A percentile compares a stretch with the other conserved stretches of the same genome.
Evolutionary conservation across 1,140 invertebrate genomes (phyloP).

Genomic region (Drosophila tani): DNA sequence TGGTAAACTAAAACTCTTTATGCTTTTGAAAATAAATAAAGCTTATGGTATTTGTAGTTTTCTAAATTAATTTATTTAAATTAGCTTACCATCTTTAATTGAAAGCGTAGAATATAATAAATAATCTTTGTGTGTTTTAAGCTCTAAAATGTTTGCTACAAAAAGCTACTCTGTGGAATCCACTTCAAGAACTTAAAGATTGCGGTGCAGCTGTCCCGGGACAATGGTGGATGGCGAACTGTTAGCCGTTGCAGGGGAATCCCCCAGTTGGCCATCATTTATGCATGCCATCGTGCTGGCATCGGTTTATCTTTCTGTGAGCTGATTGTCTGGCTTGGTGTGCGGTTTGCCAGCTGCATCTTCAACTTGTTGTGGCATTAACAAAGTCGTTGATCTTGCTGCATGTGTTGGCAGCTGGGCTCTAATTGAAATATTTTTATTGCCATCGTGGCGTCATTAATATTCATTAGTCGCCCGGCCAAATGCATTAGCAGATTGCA

Average conservation of each 20-base stretch:
- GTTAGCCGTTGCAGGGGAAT: background rate
- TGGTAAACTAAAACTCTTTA: no score
- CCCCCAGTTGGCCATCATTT: constrained; percentile 49
- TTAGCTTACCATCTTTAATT: no score
- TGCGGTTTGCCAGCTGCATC: constrained; percentile 63
- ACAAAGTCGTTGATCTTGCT: constrained; percentile 78
- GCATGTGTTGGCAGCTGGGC: constrained; percentile 75
- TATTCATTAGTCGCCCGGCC: constrained; percentile 70
- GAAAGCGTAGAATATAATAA: no score
- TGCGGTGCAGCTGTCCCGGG: background rate
- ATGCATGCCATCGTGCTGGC: constrained; percentile 51
- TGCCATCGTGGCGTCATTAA: constrained; percentile 66
- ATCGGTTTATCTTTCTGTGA: constrained; percentile 64
- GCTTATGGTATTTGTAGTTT: no score
- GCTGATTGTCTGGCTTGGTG: constrained; percentile 37
- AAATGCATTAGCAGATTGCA: constrained; percentile 80
- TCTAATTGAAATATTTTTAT: constrained; percentile 84
- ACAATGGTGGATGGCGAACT: background rate
- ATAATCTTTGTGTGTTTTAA: background rate
- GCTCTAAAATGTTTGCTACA: background rate
- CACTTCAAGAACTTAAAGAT: background rate
- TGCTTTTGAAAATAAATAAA: no score
- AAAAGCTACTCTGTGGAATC: background rate
- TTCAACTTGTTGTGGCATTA: constrained; percentile 75
- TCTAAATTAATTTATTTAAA: no score